These are phyloP conservation scores for Alviniconcha marisindica DNA, from an alignment of 1,140 invertebrate species.

Conservation along the genomic window DNA sequence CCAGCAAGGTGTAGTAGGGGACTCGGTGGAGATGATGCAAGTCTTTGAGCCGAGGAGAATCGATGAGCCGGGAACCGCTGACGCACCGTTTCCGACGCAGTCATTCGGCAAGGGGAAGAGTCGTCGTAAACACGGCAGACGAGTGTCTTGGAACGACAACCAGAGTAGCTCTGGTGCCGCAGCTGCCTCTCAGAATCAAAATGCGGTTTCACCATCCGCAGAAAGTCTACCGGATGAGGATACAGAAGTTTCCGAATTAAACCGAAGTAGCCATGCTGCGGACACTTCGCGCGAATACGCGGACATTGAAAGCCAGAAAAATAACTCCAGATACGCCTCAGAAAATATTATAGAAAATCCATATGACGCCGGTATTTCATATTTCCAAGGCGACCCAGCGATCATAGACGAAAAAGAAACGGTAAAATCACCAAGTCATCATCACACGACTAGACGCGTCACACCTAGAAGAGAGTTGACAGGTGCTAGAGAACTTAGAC, in stretches of 20 bases:
- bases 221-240: neutral
- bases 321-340: too few relatives aligned
- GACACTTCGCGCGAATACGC: too few relatives aligned
- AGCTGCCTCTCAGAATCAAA: neutral
- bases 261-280: neutral
- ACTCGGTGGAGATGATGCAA: neutral
- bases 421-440: too few relatives aligned
- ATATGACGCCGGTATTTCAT: too few relatives aligned
- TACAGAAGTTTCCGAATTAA: neutral
- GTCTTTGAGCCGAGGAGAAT: neutral
- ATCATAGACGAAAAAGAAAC: too few relatives aligned
- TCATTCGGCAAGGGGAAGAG: neutral
- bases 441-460: too few relatives aligned
- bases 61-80: neutral
- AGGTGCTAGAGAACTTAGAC: too few relatives aligned
- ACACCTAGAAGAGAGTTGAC: too few relatives aligned
- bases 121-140: conserved; percentile 2
- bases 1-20: conserved; percentile 26
- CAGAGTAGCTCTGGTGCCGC: neutral
- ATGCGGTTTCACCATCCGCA: neutral
- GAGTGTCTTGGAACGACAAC: conserved; percentile 33
- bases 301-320: too few relatives aligned
- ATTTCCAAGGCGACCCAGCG: too few relatives aligned
- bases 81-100: neutral
- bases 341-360: too few relatives aligned